Percentiles rank a stretch among this genome's conserved stretches.
phyloP scores from a whole-genome alignment of 2,888 invertebrate genomes.

The Pseudanteris insignis region DNA sequence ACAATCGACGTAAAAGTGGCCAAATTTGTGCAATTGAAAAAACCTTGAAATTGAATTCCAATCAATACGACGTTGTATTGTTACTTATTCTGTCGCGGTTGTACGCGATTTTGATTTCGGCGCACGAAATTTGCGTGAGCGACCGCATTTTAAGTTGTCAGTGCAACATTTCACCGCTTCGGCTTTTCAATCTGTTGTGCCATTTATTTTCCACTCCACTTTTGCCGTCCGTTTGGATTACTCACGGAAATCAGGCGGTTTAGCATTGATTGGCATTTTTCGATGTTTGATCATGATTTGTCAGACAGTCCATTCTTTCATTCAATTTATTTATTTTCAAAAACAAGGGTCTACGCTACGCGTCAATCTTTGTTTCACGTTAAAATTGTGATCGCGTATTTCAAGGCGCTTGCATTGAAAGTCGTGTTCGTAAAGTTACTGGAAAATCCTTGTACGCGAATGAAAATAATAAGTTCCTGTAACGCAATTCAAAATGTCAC shows the following conservation, averaged over 20 bases:
- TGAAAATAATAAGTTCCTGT: too few species aligned
- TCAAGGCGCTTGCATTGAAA: too few species aligned
- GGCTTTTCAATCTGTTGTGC: slow-evolving; percentile 30
- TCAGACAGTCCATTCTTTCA: slow-evolving; percentile 11
- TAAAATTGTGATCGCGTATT: too few species aligned
- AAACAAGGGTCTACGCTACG: too few species aligned
- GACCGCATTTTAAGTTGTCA: slow-evolving; percentile 32
- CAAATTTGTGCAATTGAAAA: too few species aligned
- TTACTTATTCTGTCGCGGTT: slow-evolving; percentile 1
- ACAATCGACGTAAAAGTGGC: too few species aligned
- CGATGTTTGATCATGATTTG: slow-evolving; percentile 34
- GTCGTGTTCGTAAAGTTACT: too few species aligned
- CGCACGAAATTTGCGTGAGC: slow-evolving; percentile 17
- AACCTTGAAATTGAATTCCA: too few species aligned
- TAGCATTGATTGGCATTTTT: slow-evolving; percentile 35
- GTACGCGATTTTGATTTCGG: slow-evolving; percentile 16
- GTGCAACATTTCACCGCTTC: slow-evolving; percentile 23
- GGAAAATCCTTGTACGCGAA: too few species aligned
- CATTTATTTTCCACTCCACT: slow-evolving; percentile 11
- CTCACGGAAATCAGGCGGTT: slow-evolving; percentile 28
- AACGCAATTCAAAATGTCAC: too few species aligned
- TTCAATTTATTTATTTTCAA: too few species aligned
- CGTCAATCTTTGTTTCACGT: too few species aligned
- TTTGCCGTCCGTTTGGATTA: slow-evolving; percentile 10
- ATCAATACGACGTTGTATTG: slow-evolving; percentile 8